These are phyloP conservation scores for Antennarius striatus DNA, from an alignment of 2,113 vertebrate species.

Conservation along the genomic window DNA sequence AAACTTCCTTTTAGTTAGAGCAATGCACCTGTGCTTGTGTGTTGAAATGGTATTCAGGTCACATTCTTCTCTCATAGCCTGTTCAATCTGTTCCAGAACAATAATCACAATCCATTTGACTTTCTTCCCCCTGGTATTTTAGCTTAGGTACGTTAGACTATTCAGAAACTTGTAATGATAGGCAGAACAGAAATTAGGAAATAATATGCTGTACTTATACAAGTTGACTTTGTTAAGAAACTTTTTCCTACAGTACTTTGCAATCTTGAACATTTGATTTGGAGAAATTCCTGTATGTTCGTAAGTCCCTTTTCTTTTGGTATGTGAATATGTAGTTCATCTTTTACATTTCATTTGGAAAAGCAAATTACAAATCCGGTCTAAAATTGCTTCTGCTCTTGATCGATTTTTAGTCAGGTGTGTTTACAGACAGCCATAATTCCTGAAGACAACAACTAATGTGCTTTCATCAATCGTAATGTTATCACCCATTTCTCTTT, in stretches of 20 bases:
- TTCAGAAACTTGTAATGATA: conserved; percentile 62
- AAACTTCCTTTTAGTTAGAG: conserved; percentile 57
- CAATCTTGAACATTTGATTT: not conserved
- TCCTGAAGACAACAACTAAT: conserved; percentile 65
- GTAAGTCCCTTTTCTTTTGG: not conserved
- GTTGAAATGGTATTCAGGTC: conserved; percentile 86
- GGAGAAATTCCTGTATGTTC: not conserved
- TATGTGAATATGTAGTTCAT: conserved; percentile 1
- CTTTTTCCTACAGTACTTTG: conserved; percentile 4
- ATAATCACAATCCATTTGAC: conserved; percentile 91
- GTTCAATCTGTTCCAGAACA: conserved; percentile 92
- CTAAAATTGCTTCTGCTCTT: conserved; percentile 44
- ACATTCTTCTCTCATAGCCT: conserved; percentile 84
- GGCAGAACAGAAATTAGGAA: conserved; percentile 55
- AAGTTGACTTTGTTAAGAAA: conserved; percentile 39
- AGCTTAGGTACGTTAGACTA: conserved; percentile 77
- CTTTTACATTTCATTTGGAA: conserved; percentile 17
- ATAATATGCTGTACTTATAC: conserved; percentile 32
- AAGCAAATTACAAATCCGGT: conserved; percentile 29
- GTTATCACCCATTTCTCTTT: conserved; percentile 63
- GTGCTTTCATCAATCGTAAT: conserved; percentile 66
- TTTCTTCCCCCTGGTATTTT: conserved; percentile 87
- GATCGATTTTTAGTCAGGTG: conserved; percentile 62
- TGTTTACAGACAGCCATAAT: conserved; percentile 60
- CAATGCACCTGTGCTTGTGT: conserved; percentile 81